A percentile compares a stretch with the other conserved stretches of the same genome.
Evolutionary conservation across 2,888 invertebrate species (phyloP).

Genomic region (Physocephala rufipes): DNA sequence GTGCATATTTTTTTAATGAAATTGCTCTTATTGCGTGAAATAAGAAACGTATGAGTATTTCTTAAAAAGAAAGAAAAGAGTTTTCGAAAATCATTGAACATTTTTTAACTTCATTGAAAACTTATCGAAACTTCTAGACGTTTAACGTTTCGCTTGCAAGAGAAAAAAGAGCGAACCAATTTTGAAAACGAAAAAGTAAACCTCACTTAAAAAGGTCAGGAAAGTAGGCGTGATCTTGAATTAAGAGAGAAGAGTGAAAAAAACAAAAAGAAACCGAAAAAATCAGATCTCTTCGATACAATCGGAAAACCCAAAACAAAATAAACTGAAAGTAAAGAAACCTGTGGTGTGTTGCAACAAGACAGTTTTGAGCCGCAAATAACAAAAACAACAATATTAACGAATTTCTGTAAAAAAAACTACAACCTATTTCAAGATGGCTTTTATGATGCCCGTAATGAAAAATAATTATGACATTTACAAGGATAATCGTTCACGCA

Average conservation of each 20-base stretch:
- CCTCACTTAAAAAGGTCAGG: background rate
- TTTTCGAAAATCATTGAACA: conserved; percentile 1
- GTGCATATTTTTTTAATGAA: conserved; percentile 15
- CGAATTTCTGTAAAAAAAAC: background rate
- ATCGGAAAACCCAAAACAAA: conserved; percentile 17
- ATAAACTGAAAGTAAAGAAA: conserved; percentile 16
- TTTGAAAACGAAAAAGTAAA: background rate
- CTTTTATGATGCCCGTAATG: conserved; percentile 95
- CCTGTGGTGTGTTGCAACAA: too few species aligned
- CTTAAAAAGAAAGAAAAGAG: conserved; percentile 3
- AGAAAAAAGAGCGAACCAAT: background rate
- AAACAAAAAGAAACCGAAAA: too few species aligned
- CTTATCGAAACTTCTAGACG: background rate
- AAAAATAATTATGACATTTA: conserved; percentile 95
- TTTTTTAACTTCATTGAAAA: conserved; percentile 21
- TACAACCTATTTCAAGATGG: conserved; percentile 78
- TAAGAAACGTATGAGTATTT: background rate
- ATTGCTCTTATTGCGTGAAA: background rate
- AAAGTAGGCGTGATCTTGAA: conserved; percentile 12
- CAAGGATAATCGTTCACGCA: conserved; percentile 78
- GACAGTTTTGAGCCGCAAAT: background rate
- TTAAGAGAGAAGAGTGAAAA: background rate
- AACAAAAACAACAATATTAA: conserved; percentile 11
- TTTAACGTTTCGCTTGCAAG: conserved; percentile 3
- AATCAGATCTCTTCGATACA: background rate